These are phyloP conservation scores for Megaceryle torquata DNA, from an alignment of 2,113 vertebrate species.

Conservation along the genomic window DNA sequence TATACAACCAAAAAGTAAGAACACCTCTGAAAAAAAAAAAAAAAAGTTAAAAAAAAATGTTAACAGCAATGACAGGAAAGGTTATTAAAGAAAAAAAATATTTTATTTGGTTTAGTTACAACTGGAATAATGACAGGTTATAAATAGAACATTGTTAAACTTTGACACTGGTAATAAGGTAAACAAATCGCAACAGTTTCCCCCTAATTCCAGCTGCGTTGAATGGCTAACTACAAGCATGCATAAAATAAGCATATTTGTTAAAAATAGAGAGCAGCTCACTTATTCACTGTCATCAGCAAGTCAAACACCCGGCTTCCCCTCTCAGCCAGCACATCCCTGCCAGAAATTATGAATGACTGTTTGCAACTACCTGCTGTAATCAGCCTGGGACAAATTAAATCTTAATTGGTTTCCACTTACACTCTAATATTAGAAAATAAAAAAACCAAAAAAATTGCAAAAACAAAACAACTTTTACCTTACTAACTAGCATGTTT, in stretches of 20 bases:
- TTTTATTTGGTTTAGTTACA: slow-evolving; percentile 1
- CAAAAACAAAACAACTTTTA: neutral
- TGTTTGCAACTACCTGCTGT: neutral
- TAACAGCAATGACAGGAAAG: neutral
- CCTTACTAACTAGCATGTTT: slow-evolving; percentile 15
- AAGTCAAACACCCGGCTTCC: neutral
- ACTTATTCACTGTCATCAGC: neutral
- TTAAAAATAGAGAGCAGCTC: neutral
- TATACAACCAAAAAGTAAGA: neutral
- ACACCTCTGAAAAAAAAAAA: neutral
- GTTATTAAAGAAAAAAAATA: neutral
- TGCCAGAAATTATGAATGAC: neutral
- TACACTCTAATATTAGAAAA: neutral
- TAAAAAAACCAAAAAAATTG: neutral
- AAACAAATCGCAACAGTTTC: neutral
- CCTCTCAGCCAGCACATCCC: neutral
- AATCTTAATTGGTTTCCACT: neutral
- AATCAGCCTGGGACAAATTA: neutral
- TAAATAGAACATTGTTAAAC: neutral
- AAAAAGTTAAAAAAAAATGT: too few relatives aligned
- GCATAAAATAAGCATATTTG: neutral
- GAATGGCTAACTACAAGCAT: neutral
- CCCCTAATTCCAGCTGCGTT: neutral
- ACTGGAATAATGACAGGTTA: neutral
- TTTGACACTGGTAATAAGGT: neutral